A percentile compares a stretch with the other conserved stretches of the same genome.
Evolutionary conservation across 1,140 invertebrate genomes (phyloP).

Genomic region (Aphidius gifuensis): DNA sequence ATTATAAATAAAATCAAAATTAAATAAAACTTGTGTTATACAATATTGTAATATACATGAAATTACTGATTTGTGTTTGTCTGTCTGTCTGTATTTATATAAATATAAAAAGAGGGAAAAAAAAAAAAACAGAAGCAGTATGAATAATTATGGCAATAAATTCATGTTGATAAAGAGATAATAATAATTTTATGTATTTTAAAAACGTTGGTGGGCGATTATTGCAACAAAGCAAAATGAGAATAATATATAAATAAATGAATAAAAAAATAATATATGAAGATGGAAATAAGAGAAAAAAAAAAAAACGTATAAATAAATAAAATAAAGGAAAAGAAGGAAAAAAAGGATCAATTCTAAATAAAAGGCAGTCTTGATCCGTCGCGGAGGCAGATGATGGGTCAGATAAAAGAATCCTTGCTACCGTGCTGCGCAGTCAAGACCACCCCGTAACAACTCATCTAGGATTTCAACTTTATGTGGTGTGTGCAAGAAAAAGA

Average conservation of each 20-base stretch:
- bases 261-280: neutral
- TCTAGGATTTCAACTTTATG: constrained; percentile 41
- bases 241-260: neutral
- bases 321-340: neutral
- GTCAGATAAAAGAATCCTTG: constrained; percentile 19
- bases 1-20: too few species aligned
- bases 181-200: constrained; percentile 22
- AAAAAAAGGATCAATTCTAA: neutral
- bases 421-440: constrained; percentile 20
- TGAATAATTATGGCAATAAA: neutral
- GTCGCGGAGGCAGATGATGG: constrained; percentile 18
- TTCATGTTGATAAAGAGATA: constrained; percentile 9
- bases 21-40: too few species aligned
- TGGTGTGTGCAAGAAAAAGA: constrained; percentile 16
- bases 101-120: too few species aligned
- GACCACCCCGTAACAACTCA: constrained; percentile 25
- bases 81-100: too few species aligned
- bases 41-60: too few species aligned
- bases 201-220: too few species aligned
- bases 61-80: too few species aligned
- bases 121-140: too few species aligned
- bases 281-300: neutral
- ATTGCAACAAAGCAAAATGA: constrained; percentile 1
- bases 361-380: constrained; percentile 17
- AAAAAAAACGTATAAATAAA: neutral